These are phyloP conservation scores for Hartigia nigra DNA, from an alignment of 2,888 invertebrate species.

Conservation along the genomic window DNA sequence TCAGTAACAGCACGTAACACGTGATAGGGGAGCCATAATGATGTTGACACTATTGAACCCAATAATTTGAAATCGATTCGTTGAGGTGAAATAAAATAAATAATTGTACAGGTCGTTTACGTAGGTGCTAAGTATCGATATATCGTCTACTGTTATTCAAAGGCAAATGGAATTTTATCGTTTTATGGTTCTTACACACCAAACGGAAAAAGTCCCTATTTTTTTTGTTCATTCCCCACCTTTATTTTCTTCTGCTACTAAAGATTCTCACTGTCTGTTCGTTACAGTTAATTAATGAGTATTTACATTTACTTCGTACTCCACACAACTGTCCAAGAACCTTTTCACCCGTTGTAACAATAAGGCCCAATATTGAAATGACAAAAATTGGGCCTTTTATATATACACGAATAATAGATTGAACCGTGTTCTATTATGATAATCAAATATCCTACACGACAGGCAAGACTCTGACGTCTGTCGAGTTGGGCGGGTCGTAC, in stretches of 20 bases:
- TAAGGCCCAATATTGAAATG: background rate
- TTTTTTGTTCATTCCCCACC: background rate
- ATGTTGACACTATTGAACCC: background rate
- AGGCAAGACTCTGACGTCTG: conserved; percentile 48
- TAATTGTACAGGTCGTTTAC: conserved; percentile 28
- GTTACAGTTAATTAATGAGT: background rate
- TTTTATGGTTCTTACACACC: conserved; percentile 42
- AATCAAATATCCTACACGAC: conserved; percentile 20
- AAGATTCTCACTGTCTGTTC: background rate
- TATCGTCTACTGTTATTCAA: conserved; percentile 41
- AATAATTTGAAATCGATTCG: background rate
- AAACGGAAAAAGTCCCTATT: background rate
- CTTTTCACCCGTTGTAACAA: background rate
- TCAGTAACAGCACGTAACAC: background rate
- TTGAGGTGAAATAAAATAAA: background rate
- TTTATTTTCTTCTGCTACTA: background rate
- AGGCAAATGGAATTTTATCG: conserved; percentile 51
- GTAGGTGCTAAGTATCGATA: conserved; percentile 47
- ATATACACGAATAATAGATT: background rate
- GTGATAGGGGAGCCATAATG: background rate
- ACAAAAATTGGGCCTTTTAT: background rate
- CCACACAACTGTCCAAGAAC: background rate
- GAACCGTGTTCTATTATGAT: background rate
- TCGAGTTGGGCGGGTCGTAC: conserved; percentile 41
- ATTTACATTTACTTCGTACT: background rate